phyloP scores from a whole-genome alignment of 2,888 invertebrate species.

The Hirtodrosophila alboralis region DNA sequence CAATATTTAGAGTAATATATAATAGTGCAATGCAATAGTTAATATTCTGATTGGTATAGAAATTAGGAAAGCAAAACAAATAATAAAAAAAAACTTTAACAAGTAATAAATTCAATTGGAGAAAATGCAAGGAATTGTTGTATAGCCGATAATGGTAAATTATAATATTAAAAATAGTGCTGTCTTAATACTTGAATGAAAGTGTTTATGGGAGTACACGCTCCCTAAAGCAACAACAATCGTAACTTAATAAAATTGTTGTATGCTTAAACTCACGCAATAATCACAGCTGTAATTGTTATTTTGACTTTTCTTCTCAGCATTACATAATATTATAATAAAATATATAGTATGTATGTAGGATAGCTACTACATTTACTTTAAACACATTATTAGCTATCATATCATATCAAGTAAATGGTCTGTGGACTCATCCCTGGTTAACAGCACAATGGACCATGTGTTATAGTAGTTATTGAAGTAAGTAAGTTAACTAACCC shows the following conservation, averaged over 20 bases:
- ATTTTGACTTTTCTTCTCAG: constrained; percentile 56
- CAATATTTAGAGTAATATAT: neutral
- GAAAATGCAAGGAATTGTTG: constrained; percentile 25
- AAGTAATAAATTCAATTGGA: constrained; percentile 58
- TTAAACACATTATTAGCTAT: constrained; percentile 20
- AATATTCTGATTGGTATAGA: constrained; percentile 17
- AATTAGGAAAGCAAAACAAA: constrained; percentile 38
- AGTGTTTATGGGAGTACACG: neutral
- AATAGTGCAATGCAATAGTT: constrained; percentile 1
- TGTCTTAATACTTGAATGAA: constrained; percentile 35
- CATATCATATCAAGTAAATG: constrained; percentile 28
- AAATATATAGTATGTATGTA: constrained; percentile 13
- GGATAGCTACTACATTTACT: constrained; percentile 18
- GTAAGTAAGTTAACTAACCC: no score
- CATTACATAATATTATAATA: constrained; percentile 28
- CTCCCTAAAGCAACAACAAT: constrained; percentile 31
- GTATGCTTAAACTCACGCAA: constrained; percentile 46
- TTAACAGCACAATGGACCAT: constrained; percentile 21
- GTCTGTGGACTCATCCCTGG: constrained; percentile 12
- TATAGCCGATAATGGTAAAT: no score
- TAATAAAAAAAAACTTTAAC: neutral
- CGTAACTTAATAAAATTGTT: constrained; percentile 40
- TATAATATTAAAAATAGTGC: no score
- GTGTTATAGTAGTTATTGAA: constrained; percentile 23
- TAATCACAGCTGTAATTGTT: constrained; percentile 67